Base-by-base conservation (phyloP, 2,797 vertebrate genomes). In the Forpus xanthops region DNA sequence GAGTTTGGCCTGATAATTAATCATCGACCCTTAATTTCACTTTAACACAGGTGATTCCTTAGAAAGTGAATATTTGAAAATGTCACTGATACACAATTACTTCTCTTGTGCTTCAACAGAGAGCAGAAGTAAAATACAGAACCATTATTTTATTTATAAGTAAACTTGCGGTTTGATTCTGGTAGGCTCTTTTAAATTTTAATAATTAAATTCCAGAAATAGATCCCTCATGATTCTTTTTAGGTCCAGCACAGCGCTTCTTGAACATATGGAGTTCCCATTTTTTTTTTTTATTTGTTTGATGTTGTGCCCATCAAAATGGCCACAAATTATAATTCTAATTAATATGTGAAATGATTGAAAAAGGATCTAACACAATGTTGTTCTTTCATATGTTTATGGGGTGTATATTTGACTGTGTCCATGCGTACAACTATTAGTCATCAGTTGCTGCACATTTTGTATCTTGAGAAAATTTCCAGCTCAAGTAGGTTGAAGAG, bases 401-500 rank as follows among this genome's bases (percentile, higher is more conserved):
- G 39, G 8, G 13, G 7, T 42, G 25, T 30, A 7, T 16, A 12
- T 87, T 88, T 70, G 7, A 60, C 70, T 62, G 5, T 44, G 31
- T 52, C 79, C 24, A 37, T 66, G 31, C 15, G 12, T 79, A 41
- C 75, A 85, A 66, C 5, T 37, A n/a, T 92, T 73, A 93, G 74
- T 91, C 82, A 95, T 65, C 67, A 45, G 10, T 53, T 81, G n/a
- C 24, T 61, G 23, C 15, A 76, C 1, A 5, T 79, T 87, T 79
- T 82, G 10, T 70, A 25, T 73, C 44, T 86, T 82, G 33, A 50
- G 30, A 94, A 94, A 88, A 66, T 90, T 91, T 94, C 89, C 64
- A 67, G 17, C 55, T 86, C 14, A 74, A 85, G 71, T 77, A 67
- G 42, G 60, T 50, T 92, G 80, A 93, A 88, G 23, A 68, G 14